phyloP scores from a whole-genome alignment of 2,888 invertebrate species.

The Linnaemya vulpina region DNA sequence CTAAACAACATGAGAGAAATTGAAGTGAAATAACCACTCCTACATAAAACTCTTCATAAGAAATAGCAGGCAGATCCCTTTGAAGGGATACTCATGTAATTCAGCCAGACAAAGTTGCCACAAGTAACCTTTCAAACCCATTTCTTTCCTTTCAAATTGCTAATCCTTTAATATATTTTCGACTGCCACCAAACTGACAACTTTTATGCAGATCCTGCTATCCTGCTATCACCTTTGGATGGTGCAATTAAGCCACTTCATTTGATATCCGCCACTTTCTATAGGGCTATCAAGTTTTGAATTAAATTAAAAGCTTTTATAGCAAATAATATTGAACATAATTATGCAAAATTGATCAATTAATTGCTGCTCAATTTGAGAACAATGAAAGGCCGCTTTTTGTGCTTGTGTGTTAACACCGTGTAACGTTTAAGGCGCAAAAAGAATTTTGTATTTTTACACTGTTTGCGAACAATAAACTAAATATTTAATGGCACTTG shows the following conservation, averaged over 20 bases:
- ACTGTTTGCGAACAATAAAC: conserved; percentile 30
- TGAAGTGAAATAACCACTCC: no score
- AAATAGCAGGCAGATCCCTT: no score
- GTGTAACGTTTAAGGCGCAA: conserved; percentile 29
- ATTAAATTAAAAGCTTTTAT: conserved; percentile 5
- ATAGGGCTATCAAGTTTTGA: background rate
- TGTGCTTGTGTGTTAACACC: background rate
- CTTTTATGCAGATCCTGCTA: no score
- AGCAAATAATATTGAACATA: background rate
- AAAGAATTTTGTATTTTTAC: background rate
- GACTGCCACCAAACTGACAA: no score
- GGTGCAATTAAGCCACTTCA: background rate
- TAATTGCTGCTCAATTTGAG: background rate
- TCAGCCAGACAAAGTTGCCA: no score
- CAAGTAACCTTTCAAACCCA: no score
- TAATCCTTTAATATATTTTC: no score
- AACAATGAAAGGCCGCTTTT: conserved; percentile 9
- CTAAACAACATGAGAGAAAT: no score
- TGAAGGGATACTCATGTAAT: no score
- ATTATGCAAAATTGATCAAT: conserved; percentile 10
- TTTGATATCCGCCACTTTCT: background rate
- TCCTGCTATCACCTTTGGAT: background rate
- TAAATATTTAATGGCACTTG: conserved; percentile 55
- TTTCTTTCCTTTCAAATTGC: no score
- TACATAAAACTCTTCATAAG: no score